phyloP scores from a whole-genome alignment of 2,113 vertebrate genomes.

The Misgurnus anguillicaudatus region DNA sequence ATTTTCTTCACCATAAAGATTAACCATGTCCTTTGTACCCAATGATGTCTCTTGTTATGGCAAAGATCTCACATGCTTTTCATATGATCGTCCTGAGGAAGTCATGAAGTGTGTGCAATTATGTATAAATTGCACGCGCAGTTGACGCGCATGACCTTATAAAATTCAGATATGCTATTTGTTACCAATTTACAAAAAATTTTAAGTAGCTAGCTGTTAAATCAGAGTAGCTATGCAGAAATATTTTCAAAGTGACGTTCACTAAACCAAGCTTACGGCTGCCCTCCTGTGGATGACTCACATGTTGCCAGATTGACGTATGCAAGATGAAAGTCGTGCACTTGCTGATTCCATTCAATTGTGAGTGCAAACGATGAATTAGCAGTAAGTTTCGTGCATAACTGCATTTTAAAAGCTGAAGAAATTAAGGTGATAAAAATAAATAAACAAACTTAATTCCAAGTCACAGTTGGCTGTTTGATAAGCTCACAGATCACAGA shows the following conservation, averaged over 20 bases:
- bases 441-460: too few relatives aligned
- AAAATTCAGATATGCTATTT: not conserved
- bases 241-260: not conserved
- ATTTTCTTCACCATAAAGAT: not conserved
- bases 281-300: not conserved
- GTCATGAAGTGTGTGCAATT: not conserved
- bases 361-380: not conserved
- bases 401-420: not conserved
- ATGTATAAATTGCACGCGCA: not conserved
- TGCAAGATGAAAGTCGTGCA: not conserved
- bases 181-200: not conserved
- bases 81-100: not conserved
- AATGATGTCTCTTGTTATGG: not conserved
- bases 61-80: not conserved
- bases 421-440: not conserved
- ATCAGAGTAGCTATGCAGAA: not conserved
- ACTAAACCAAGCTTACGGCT: constrained; percentile 10
- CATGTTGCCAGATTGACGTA: not conserved
- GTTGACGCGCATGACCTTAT: not conserved
- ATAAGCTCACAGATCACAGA: too few relatives aligned
- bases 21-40: not conserved
- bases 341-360: not conserved
- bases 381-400: not conserved
- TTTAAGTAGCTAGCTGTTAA: not conserved
- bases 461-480: too few relatives aligned